Evolutionary conservation across 2,113 vertebrate species (phyloP).

Genomic region (Sphyrna mokarran): DNA sequence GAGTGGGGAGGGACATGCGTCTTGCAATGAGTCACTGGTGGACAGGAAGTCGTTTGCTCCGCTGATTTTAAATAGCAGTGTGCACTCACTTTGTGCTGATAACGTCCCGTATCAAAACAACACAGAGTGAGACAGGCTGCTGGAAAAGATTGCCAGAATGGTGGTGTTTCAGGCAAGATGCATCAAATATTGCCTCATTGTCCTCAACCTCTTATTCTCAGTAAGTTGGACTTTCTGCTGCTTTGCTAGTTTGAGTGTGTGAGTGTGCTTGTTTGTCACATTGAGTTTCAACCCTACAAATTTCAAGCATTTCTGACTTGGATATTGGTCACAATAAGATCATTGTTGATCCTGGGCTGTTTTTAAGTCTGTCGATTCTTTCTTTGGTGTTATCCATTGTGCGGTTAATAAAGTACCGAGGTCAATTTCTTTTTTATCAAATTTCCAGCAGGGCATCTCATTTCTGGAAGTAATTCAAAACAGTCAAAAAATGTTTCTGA

Average conservation of each 20-base stretch:
- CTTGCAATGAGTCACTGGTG: not conserved
- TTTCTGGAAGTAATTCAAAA: not conserved
- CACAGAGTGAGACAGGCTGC: not conserved
- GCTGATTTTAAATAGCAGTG: not conserved
- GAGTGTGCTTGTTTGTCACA: not conserved
- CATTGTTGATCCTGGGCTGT: not conserved
- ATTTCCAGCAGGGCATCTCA: not conserved
- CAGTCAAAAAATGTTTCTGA: not conserved
- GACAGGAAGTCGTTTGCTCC: not conserved
- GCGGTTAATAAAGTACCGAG: not conserved
- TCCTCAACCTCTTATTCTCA: not conserved
- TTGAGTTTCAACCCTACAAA: not conserved
- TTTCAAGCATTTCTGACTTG: not conserved
- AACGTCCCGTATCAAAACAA: not conserved
- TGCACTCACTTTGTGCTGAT: not conserved
- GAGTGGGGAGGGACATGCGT: too few species aligned
- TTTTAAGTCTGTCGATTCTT: too few species aligned
- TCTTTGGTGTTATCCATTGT: not conserved
- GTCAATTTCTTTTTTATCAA: not conserved
- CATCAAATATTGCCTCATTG: not conserved
- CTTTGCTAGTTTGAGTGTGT: not conserved
- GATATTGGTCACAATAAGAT: not conserved
- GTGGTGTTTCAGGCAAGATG: not conserved
- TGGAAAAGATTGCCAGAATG: not conserved
- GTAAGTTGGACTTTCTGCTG: not conserved